These are phyloP conservation scores for Champsocephalus esox DNA, from an alignment of 2,797 vertebrate genomes.

Conservation along the genomic window DNA sequence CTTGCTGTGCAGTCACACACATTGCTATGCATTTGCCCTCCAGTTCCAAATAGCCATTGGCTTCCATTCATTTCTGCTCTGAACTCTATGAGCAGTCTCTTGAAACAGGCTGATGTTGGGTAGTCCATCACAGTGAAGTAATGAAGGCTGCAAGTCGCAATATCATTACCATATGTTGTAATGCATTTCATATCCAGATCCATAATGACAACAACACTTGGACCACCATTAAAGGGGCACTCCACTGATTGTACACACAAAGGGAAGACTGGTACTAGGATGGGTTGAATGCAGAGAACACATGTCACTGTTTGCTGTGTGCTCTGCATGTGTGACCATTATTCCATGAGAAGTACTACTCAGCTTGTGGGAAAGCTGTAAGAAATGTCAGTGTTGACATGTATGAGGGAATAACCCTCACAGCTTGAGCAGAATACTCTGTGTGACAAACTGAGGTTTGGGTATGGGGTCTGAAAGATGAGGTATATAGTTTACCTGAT, in stretches of 20 bases:
- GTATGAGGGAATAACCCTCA: not conserved
- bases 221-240: not conserved
- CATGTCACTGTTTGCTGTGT: too few species aligned
- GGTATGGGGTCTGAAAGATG: not conserved
- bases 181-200: not conserved
- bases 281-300: too few species aligned
- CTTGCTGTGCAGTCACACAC: not conserved
- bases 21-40: not conserved
- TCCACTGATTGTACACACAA: not conserved
- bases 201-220: not conserved
- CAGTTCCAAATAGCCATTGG: not conserved
- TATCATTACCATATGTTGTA: not conserved
- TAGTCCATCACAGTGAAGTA: not conserved
- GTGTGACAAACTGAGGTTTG: too few species aligned
- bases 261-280: not conserved
- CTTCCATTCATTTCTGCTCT: not conserved
- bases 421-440: not conserved
- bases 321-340: too few species aligned
- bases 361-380: not conserved
- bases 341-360: not conserved
- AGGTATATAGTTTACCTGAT: too few species aligned
- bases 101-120: not conserved
- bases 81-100: not conserved
- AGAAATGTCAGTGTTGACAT: not conserved
- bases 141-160: not conserved